These are phyloP conservation scores for Phaonia tiefii DNA, from an alignment of 2,888 invertebrate species.

Conservation along the genomic window DNA sequence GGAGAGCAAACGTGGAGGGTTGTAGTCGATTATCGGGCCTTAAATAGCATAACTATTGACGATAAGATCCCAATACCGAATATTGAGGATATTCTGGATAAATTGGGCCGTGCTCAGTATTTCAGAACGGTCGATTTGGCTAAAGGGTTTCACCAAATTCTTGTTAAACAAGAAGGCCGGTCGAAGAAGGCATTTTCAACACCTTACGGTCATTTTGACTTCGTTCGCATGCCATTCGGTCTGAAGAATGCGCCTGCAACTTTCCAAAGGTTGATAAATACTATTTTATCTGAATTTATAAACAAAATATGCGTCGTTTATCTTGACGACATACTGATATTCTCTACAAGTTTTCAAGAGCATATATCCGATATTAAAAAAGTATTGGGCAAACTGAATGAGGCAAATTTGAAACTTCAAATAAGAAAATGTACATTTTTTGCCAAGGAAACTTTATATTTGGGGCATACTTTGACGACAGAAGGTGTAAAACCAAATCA, in stretches of 20 bases:
- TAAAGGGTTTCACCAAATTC: neutral
- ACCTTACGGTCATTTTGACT: slow-evolving; percentile 72
- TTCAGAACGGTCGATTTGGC: too few species aligned
- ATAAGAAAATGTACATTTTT: neutral
- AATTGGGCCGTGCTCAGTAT: too few species aligned
- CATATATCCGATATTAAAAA: slow-evolving; percentile 49
- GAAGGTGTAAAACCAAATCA: slow-evolving; percentile 4
- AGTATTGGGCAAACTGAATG: slow-evolving; percentile 29
- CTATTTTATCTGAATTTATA: slow-evolving; percentile 67
- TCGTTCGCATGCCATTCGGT: slow-evolving; percentile 73
- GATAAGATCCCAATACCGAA: too few species aligned
- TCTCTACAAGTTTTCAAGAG: slow-evolving; percentile 70
- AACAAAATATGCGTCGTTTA: slow-evolving; percentile 63
- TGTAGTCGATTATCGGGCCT: too few species aligned
- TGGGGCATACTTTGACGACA: neutral
- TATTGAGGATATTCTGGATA: too few species aligned
- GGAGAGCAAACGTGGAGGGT: too few species aligned
- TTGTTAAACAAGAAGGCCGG: slow-evolving; percentile 10
- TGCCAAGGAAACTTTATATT: neutral
- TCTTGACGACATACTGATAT: slow-evolving; percentile 72
- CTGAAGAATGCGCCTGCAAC: slow-evolving; percentile 73
- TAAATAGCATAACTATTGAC: too few species aligned
- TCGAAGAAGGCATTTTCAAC: slow-evolving; percentile 71
- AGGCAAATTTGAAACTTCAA: slow-evolving; percentile 40
- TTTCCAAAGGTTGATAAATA: slow-evolving; percentile 75